These are phyloP conservation scores for Scaptomyza flava DNA, from an alignment of 2,888 invertebrate species.

Conservation along the genomic window DNA sequence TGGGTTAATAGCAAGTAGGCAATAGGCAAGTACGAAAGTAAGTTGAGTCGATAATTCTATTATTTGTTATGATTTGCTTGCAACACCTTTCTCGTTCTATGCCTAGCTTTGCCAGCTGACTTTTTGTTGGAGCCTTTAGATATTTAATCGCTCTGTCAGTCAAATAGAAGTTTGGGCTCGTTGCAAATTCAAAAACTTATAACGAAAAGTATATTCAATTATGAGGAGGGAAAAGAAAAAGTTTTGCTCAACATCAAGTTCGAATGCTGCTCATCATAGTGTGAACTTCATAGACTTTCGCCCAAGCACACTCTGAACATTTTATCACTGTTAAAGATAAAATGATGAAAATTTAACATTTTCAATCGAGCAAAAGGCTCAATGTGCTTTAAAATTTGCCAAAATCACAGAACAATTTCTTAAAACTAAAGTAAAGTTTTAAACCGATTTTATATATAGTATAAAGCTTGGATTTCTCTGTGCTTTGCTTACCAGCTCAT, in stretches of 20 bases:
- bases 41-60: background rate
- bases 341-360: too few relatives aligned
- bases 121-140: background rate
- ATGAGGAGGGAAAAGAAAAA: background rate
- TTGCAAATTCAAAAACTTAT: background rate
- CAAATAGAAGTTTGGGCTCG: background rate
- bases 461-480: too few relatives aligned
- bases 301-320: background rate
- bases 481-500: slow-evolving; percentile 89
- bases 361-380: too few relatives aligned
- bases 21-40: background rate
- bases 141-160: background rate
- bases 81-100: background rate
- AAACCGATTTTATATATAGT: too few relatives aligned
- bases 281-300: background rate
- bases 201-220: background rate
- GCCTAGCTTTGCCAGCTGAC: background rate
- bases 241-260: background rate
- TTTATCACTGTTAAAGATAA: background rate
- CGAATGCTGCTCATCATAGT: background rate
- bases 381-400: too few relatives aligned
- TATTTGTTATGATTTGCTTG: background rate
- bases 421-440: too few relatives aligned
- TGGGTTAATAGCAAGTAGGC: too few relatives aligned
- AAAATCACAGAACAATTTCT: too few relatives aligned